A percentile compares a stretch with the other conserved stretches of the same genome.
Evolutionary conservation across 2,113 vertebrate species (phyloP).

Genomic region (Ciconia stormi): DNA sequence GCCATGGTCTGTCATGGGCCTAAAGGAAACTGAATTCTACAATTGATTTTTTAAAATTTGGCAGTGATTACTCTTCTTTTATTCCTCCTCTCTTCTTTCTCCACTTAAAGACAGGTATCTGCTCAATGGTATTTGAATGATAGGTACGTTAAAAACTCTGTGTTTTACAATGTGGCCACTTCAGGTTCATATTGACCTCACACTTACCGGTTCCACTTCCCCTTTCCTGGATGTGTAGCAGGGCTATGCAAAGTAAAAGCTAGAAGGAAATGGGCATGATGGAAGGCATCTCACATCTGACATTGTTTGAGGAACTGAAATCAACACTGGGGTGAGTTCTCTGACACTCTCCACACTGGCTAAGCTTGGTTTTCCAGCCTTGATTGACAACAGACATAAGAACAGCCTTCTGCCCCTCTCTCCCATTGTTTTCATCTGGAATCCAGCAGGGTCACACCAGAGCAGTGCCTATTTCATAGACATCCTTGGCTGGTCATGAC

Average conservation of each 20-base stretch:
- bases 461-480: background rate
- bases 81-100: background rate
- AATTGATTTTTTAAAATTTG: background rate
- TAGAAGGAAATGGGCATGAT: background rate
- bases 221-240: background rate
- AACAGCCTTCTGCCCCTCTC: background rate
- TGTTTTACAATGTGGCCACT: background rate
- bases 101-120: background rate
- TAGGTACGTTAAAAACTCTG: background rate
- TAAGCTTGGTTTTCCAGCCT: background rate
- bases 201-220: conserved; percentile 5
- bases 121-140: background rate
- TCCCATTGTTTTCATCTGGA: background rate
- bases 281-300: background rate
- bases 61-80: background rate
- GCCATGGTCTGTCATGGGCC: background rate
- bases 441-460: background rate
- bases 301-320: conserved; percentile 27
- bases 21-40: background rate
- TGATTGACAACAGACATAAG: background rate
- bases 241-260: conserved; percentile 7
- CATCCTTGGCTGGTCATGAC: background rate
- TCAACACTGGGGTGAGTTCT: background rate
- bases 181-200: background rate
- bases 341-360: background rate